Conservation (phyloP, 2,888 invertebrate genomes). For the Aleiodes leptofemur region DNA sequence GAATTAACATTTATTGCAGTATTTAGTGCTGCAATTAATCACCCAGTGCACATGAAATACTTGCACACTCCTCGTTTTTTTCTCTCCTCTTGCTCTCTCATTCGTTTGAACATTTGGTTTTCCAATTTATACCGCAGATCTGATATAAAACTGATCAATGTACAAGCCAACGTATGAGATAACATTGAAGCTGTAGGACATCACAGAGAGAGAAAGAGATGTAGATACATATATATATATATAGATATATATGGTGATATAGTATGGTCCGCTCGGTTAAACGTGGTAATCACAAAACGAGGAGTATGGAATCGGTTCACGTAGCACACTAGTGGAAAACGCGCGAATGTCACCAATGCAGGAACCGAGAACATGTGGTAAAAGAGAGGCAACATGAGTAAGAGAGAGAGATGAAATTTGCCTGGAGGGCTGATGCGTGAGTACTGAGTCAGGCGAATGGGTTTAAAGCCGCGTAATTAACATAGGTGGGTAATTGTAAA, state of each 20-base stretch:
- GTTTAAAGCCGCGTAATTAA: constrained; percentile 63
- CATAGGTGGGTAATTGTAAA: constrained; percentile 64
- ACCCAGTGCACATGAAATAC: too few relatives aligned
- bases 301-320: constrained; percentile 58
- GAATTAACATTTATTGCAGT: too few relatives aligned
- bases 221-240: not conserved
- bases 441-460: constrained; percentile 48
- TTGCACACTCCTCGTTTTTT: too few relatives aligned
- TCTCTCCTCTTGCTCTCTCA: too few relatives aligned
- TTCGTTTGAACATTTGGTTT: constrained; percentile 17
- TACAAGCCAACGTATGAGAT: constrained; percentile 12
- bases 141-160: constrained; percentile 35
- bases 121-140: constrained; percentile 25
- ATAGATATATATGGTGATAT: constrained; percentile 5
- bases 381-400: constrained; percentile 4
- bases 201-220: constrained; percentile 2
- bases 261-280: constrained; percentile 60
- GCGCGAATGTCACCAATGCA: constrained; percentile 36
- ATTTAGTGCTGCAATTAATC: too few relatives aligned
- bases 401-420: constrained; percentile 26
- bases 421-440: constrained; percentile 34
- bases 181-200: constrained; percentile 33
- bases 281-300: constrained; percentile 63
- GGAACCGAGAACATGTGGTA: constrained; percentile 7
- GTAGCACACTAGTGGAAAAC: constrained; percentile 35